phyloP scores from a whole-genome alignment of 2,113 vertebrate genomes.

The Psophia crepitans region DNA sequence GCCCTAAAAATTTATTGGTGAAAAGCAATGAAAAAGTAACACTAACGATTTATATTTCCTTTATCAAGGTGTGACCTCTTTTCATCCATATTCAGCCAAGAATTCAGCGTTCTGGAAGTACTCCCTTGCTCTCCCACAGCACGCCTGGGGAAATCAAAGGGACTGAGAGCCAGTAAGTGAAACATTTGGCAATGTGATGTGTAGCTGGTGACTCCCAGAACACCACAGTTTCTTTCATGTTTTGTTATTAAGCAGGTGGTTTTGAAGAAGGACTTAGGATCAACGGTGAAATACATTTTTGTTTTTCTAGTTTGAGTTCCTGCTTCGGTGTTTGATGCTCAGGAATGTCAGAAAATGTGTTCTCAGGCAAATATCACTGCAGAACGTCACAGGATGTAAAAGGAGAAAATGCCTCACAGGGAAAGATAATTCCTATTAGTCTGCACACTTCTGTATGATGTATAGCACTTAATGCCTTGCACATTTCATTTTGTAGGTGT shows the following conservation, averaged over 20 bases:
- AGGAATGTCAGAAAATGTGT: background rate
- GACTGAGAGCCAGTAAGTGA: background rate
- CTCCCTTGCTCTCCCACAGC: background rate
- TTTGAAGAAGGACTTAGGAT: background rate
- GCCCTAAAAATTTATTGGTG: background rate
- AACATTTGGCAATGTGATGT: background rate
- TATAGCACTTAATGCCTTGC: background rate
- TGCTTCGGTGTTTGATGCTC: background rate
- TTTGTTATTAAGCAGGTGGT: background rate
- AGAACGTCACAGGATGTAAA: background rate
- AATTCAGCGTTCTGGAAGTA: background rate
- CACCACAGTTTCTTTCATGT: background rate
- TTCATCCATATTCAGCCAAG: background rate
- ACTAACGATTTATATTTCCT: background rate
- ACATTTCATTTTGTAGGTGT: background rate
- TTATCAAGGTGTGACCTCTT: background rate
- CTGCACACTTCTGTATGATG: background rate
- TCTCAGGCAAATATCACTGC: background rate
- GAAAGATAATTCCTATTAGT: background rate
- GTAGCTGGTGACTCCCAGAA: background rate
- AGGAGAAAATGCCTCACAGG: background rate
- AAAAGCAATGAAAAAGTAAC: background rate
- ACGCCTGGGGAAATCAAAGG: constrained; percentile 17
- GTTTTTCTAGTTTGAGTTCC: background rate
- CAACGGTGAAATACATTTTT: background rate